phyloP scores from a whole-genome alignment of 1,140 invertebrate genomes.

The Asobara japonica region DNA sequence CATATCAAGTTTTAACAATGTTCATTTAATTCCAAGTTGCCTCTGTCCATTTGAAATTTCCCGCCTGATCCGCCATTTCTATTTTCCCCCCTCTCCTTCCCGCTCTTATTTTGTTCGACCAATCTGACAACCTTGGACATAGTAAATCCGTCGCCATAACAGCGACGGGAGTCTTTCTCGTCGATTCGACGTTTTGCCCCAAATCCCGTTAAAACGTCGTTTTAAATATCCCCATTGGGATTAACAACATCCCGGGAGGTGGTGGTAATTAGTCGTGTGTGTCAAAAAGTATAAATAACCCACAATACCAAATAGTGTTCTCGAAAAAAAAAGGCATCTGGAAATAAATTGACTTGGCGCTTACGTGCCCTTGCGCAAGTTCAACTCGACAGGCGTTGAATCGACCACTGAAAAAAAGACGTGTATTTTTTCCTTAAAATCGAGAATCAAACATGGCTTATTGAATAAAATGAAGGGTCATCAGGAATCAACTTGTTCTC shows the following conservation, averaged over 20 bases:
- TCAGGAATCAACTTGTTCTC: constrained; percentile 73
- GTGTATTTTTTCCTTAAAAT: constrained; percentile 15
- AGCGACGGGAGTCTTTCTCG: constrained; percentile 21
- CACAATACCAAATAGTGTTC: no score
- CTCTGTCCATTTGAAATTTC: neutral
- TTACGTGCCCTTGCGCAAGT: constrained; percentile 1
- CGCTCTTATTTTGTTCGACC: no score
- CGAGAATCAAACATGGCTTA: constrained; percentile 76
- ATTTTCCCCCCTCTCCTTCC: no score
- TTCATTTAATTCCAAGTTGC: neutral
- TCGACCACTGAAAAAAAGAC: constrained; percentile 9
- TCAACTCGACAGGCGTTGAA: neutral
- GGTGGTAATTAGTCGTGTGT: constrained; percentile 3
- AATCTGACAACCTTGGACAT: neutral
- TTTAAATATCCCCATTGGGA: neutral
- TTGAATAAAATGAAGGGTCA: constrained; percentile 78
- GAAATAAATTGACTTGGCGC: constrained; percentile 1
- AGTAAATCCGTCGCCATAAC: constrained; percentile 33
- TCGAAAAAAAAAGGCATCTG: neutral
- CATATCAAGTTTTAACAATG: neutral
- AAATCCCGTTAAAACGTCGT: constrained; percentile 5
- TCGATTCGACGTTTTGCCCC: neutral
- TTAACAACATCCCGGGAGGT: neutral
- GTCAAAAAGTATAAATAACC: neutral
- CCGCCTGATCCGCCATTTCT: no score